Percentiles rank a stretch among this genome's conserved stretches.
phyloP scores from a whole-genome alignment of 2,888 invertebrate genomes.

The Cinara cedri region DNA sequence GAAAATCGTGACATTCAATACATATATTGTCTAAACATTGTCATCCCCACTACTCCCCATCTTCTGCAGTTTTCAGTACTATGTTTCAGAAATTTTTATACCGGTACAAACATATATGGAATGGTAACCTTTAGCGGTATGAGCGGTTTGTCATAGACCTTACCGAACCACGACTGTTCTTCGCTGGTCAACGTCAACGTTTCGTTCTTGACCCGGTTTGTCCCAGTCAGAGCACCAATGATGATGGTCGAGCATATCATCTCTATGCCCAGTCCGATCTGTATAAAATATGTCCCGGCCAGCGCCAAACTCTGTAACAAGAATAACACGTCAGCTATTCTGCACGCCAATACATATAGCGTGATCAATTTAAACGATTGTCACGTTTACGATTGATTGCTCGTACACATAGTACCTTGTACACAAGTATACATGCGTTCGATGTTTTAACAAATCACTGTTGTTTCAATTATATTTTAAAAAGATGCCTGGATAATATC shows the following conservation, averaged over 20 bases:
- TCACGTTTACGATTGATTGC: background rate
- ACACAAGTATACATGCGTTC: no score
- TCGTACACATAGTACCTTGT: no score
- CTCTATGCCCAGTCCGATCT: constrained; percentile 28
- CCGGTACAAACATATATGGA: background rate
- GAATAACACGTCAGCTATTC: background rate
- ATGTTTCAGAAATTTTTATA: background rate
- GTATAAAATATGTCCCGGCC: constrained; percentile 31
- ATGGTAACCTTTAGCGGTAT: no score
- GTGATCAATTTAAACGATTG: no score
- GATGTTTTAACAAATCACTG: no score
- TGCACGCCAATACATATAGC: no score
- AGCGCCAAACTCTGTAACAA: constrained; percentile 30
- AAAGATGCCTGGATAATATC: no score
- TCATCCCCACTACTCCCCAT: no score
- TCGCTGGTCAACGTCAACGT: background rate
- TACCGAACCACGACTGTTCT: constrained; percentile 43
- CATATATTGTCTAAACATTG: no score
- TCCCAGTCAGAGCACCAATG: constrained; percentile 9
- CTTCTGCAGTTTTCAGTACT: no score
- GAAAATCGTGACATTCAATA: no score
- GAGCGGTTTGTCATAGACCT: background rate
- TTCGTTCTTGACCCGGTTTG: background rate
- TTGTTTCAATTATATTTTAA: no score
- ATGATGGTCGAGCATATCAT: constrained; percentile 24